A percentile compares a stretch with the other conserved stretches of the same genome.
Evolutionary conservation across 2,113 vertebrate genomes (phyloP).

Genomic region (Dromaius novaehollandiae): DNA sequence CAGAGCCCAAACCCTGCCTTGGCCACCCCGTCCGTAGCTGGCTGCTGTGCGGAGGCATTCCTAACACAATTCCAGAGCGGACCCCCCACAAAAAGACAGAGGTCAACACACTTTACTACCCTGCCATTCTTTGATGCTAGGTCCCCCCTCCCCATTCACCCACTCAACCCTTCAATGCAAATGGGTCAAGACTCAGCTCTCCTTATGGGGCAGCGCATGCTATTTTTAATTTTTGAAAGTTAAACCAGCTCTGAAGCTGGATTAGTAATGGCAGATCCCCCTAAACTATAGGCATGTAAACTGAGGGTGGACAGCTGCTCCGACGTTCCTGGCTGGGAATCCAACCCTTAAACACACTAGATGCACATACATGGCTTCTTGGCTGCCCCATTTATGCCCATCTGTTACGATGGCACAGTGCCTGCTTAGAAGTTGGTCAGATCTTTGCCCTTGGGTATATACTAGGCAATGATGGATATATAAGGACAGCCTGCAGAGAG

Average conservation of each 20-base stretch:
- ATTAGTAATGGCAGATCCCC: constrained; percentile 71
- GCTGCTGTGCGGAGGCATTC: not conserved
- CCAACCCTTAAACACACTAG: constrained; percentile 62
- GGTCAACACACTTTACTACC: not conserved
- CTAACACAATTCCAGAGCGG: not conserved
- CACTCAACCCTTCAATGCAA: constrained; percentile 41
- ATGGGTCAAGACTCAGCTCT: constrained; percentile 58
- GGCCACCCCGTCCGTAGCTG: not conserved
- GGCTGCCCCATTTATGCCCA: constrained; percentile 70
- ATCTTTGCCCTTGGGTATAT: constrained; percentile 63
- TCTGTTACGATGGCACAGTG: constrained; percentile 71
- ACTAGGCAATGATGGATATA: constrained; percentile 26
- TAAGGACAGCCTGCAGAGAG: not conserved
- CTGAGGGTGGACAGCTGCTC: constrained; percentile 71
- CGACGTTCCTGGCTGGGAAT: constrained; percentile 68
- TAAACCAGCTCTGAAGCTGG: constrained; percentile 73
- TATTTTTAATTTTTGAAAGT: constrained; percentile 76
- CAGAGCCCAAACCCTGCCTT: not conserved
- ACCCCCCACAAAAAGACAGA: constrained; percentile 34
- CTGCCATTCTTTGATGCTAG: constrained; percentile 9
- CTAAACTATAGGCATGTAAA: constrained; percentile 73
- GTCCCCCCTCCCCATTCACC: not conserved
- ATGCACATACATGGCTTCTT: constrained; percentile 70
- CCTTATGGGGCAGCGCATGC: constrained; percentile 40
- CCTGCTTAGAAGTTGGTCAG: constrained; percentile 64